A percentile compares a stretch with the other conserved stretches of the same genome.
Conservation (phyloP, 1,140 invertebrate species). For the Lucilia cuprina region DNA sequence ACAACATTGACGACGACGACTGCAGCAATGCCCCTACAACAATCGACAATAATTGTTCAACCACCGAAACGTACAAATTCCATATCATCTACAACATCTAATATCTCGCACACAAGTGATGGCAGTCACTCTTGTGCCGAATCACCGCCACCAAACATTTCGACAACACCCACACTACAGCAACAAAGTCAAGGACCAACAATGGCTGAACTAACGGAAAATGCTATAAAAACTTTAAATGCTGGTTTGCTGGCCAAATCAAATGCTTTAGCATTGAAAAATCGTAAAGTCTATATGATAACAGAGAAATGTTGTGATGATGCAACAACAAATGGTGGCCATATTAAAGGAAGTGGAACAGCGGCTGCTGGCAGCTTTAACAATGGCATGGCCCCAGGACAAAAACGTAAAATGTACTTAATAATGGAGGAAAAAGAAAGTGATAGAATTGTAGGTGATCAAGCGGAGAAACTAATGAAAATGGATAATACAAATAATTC, state of each 20-base stretch:
- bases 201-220: slow-evolving; percentile 14
- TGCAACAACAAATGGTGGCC: not conserved
- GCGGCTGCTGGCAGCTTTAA: not conserved
- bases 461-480: slow-evolving; percentile 36
- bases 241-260: slow-evolving; percentile 42
- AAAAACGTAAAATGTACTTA: slow-evolving; percentile 57
- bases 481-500: slow-evolving; percentile 26
- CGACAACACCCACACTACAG: not conserved
- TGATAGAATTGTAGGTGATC: not conserved
- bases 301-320: slow-evolving; percentile 50
- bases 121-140: slow-evolving; percentile 53
- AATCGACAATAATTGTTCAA: slow-evolving; percentile 41
- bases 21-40: slow-evolving; percentile 27
- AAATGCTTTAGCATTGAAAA: slow-evolving; percentile 32
- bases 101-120: slow-evolving; percentile 43
- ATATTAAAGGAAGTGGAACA: not conserved
- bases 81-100: slow-evolving; percentile 54
- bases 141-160: slow-evolving; percentile 22
- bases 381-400: not conserved
- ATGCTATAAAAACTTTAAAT: slow-evolving; percentile 36
- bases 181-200: slow-evolving; percentile 16
- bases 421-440: slow-evolving; percentile 56
- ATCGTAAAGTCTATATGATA: slow-evolving; percentile 55
- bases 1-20: slow-evolving; percentile 25
- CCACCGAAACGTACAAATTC: slow-evolving; percentile 55